These are phyloP conservation scores for Chloromyia formosa DNA, from an alignment of 2,888 invertebrate genomes.

Conservation along the genomic window DNA sequence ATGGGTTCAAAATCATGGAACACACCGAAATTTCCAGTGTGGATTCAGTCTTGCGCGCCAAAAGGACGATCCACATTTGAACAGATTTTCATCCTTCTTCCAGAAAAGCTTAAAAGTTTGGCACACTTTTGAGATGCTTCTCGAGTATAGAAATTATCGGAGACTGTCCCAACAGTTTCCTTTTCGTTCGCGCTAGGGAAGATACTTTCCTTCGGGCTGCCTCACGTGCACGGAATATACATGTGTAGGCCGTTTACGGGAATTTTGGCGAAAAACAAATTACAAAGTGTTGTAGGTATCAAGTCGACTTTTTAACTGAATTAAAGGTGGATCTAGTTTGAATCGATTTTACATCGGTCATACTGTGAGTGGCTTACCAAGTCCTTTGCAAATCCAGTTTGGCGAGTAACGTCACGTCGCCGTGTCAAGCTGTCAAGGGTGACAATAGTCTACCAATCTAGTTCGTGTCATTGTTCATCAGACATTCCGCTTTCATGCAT, in stretches of 20 bases:
- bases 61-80: background rate
- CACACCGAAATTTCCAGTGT: conserved; percentile 16
- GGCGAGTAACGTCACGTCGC: too few species aligned
- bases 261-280: background rate
- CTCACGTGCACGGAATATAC: background rate
- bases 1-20: background rate
- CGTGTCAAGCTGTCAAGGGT: too few species aligned
- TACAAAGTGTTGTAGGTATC: background rate
- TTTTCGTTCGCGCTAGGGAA: conserved; percentile 45
- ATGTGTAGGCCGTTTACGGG: conserved; percentile 19
- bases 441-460: too few species aligned
- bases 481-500: too few species aligned
- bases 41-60: conserved; percentile 5
- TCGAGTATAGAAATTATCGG: conserved; percentile 44
- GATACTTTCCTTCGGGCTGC: conserved; percentile 25
- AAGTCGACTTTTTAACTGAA: background rate
- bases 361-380: too few species aligned
- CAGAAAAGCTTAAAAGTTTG: conserved; percentile 29
- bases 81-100: background rate
- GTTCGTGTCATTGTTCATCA: too few species aligned
- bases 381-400: too few species aligned
- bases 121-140: background rate
- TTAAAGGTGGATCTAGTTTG: background rate
- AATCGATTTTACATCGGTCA: too few species aligned
- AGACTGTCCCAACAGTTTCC: conserved; percentile 47